Base-by-base conservation (phyloP, 2,113 vertebrate genomes). In the Halichoeres trimaculatus region DNA sequence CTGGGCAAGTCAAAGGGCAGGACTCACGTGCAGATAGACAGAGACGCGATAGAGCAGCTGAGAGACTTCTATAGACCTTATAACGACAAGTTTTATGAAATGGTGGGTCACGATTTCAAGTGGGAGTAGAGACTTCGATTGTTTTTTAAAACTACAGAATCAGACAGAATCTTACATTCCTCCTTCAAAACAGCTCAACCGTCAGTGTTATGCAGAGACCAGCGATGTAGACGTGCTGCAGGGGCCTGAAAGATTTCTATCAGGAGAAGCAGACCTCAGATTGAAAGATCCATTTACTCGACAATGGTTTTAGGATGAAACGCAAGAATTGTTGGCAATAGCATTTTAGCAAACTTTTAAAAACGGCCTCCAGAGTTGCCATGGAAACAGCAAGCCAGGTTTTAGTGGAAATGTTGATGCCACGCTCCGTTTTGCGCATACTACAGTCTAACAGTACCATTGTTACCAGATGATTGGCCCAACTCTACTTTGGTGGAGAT, bases 1-100 rank as follows among this genome's bases (percentile, higher is more conserved):
- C 92, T 98, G 80, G 97, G 97, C 70, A 98, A 98, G 85, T 98
- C 96, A 1, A 98, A 98, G 78, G 97, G 97, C 60, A 93, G 97
- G 81, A 95, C 96, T 93, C 97, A 98, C 0, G 96, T 97, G 52
- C 96, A 96, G 93, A 98, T 98, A 26, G 96, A 97, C 78, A 92
- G 95, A 0, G 96, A 98, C 2, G 96, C 96, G 47, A 96, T 98
- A 10, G 96, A 98, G 80, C 96, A 97, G 73, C 94, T 98, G 64
- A 93, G 95, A 66, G 96, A 98, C 77, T 98, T 98, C 89, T 98
- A 97, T 36, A 95, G 96, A 88, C 97, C 97, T 17, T 94, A 96
- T 70, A 98, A 98, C 79, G 92, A 96, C 76, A 96, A 93, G 75
- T 98, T 98, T 86, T 98, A 98, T 85, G 95, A 98, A 84, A 97